These are phyloP conservation scores for Sepioteuthis lessoniana DNA, from an alignment of 2,888 invertebrate genomes.

Conservation along the genomic window DNA sequence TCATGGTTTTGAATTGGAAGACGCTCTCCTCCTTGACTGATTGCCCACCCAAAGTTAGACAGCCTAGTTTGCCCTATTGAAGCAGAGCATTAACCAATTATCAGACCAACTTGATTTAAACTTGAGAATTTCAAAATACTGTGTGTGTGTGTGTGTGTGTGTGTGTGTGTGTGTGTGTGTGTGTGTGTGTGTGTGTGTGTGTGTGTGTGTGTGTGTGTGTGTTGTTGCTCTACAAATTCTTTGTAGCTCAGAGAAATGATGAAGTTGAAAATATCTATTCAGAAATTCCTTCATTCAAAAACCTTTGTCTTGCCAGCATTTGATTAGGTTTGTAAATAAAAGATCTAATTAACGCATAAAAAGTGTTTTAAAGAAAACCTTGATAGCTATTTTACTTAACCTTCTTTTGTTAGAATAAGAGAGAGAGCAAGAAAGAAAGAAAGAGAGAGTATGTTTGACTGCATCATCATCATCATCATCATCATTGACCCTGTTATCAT, in stretches of 20 bases:
- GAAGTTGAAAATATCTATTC: background rate
- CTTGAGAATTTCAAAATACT: background rate
- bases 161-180: background rate
- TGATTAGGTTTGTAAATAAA: no score
- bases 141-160: no score
- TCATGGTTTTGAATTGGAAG: no score
- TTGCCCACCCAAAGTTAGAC: no score
- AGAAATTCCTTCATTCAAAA: background rate
- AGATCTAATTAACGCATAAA: no score
- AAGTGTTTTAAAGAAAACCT: background rate
- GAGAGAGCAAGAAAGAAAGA: background rate
- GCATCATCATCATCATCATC: background rate
- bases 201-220: background rate
- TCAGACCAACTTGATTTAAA: background rate
- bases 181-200: no score
- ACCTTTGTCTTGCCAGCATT: no score
- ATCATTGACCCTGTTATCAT: background rate
- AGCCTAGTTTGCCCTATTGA: no score
- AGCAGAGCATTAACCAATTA: no score
- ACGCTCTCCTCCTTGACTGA: no score
- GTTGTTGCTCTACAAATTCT: background rate
- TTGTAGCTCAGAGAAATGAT: background rate
- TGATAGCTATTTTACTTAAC: background rate
- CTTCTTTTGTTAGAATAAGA: background rate
- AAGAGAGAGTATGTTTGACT: background rate